phyloP scores from a whole-genome alignment of 2,888 invertebrate species.

The Dryocosmus kuriphilus region DNA sequence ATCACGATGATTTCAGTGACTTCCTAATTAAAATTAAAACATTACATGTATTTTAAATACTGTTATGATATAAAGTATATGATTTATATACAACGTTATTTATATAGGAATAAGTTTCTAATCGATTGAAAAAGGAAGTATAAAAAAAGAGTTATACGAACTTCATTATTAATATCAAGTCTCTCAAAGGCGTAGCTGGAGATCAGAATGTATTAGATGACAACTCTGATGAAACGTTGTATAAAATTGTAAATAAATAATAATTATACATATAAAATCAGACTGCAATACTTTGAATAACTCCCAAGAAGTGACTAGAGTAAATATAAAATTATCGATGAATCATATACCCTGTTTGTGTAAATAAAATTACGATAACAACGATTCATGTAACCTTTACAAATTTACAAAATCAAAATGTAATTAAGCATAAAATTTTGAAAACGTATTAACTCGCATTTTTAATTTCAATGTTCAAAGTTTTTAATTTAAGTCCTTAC shows the following conservation, averaged over 20 bases:
- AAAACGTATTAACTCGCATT: too few species aligned
- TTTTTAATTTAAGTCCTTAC: too few species aligned
- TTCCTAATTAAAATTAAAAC: background rate
- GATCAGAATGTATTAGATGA: slow-evolving; percentile 8
- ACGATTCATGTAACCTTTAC: slow-evolving; percentile 3
- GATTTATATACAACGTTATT: slow-evolving; percentile 28
- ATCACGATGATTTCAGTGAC: background rate
- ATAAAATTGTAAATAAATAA: slow-evolving; percentile 39
- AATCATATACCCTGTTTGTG: slow-evolving; percentile 35
- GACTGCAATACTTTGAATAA: slow-evolving; percentile 23
- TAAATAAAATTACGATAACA: slow-evolving; percentile 31
- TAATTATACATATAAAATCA: slow-evolving; percentile 8
- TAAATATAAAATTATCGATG: slow-evolving; percentile 23
- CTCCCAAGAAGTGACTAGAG: slow-evolving; percentile 33
- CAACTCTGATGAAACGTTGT: background rate
- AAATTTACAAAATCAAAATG: background rate
- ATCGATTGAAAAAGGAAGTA: background rate
- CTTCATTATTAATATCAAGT: background rate
- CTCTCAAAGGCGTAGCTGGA: background rate
- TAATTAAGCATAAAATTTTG: too few species aligned
- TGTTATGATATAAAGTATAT: slow-evolving; percentile 24
- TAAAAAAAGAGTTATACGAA: background rate
- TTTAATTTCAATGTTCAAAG: too few species aligned
- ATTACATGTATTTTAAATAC: background rate
- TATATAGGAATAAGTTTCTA: slow-evolving; percentile 46